A percentile compares a stretch with the other conserved stretches of the same genome.
phyloP scores from a whole-genome alignment of 35 echinoderm and acorn worm species.

The Nesometra sesokonis region DNA sequence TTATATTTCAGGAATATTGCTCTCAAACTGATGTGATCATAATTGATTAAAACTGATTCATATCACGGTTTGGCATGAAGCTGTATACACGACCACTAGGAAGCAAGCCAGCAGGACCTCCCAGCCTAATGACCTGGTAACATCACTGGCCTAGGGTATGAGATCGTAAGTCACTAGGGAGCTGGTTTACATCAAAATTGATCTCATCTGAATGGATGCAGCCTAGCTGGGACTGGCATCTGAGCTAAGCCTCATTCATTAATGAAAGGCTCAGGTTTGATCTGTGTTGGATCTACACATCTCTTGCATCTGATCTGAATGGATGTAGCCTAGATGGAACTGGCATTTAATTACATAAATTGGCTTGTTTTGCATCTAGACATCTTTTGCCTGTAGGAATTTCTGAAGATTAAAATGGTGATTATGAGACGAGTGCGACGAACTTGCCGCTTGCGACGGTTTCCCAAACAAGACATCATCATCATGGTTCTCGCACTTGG shows the following conservation, averaged over 20 bases:
- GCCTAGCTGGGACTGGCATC: neutral
- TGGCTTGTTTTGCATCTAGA: too few relatives aligned
- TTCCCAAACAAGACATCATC: neutral
- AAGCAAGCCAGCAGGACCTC: neutral
- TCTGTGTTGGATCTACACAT: too few relatives aligned
- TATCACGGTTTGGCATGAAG: neutral
- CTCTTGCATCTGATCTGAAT: too few relatives aligned
- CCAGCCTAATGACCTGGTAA: neutral
- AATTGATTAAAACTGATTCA: neutral
- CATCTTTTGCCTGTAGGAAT: too few relatives aligned
- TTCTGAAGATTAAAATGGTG: neutral
- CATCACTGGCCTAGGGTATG: neutral
- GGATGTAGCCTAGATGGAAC: too few relatives aligned
- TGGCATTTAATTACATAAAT: too few relatives aligned
- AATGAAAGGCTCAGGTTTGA: too few relatives aligned
- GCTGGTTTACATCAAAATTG: neutral
- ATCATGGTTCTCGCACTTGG: neutral
- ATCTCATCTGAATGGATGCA: neutral
- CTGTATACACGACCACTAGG: neutral
- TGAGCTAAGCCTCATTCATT: too few relatives aligned
- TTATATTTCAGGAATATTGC: too few relatives aligned
- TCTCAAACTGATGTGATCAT: neutral
- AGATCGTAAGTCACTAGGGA: neutral
- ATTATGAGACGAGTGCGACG: neutral
- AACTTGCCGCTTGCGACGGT: neutral